Evolutionary conservation across 2,888 invertebrate genomes (phyloP), one percentile per base, ranked within the genome.

Genomic region (Frankliniella fusca): DNA sequence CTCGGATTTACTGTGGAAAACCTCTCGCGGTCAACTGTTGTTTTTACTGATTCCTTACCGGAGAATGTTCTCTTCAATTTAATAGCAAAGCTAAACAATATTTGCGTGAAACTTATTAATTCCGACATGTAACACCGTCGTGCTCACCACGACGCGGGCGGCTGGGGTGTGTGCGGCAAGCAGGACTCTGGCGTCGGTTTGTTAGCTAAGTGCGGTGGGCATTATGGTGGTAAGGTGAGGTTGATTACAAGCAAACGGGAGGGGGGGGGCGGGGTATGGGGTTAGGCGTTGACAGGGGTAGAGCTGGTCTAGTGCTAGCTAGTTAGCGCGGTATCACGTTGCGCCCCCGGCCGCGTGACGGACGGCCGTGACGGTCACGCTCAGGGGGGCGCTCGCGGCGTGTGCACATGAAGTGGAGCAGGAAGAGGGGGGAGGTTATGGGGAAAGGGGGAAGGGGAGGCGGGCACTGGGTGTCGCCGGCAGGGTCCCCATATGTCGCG

Each of bases 401-500:
- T 61, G 61, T 61, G n/a, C 61, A 61, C 61, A 61, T 15, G 15
- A 61, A 18, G 54, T 12, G 54, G 3, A 15, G 54, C 9, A 65
- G 65, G 65, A 65, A 65, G 65, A 9, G 65, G 54, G 54, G 65
- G 70, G 23, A n/a, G n/a, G 65, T n/a, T n/a, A 3, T 20, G n/a
- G 65, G 65, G 23, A 7, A 65, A 65, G 7, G 65, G 70, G 23
- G 70, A 23, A 27, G 70, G 70, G 70, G 23, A 27, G 70, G 27
- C 27, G 23, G 27, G 27, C 12, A 27, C 11, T 27, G 70, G 27
- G 70, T 76, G 70, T 27, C 10, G 70, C 70, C 27, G 11, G 70
- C 70, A 76, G 70, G 70, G 70, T 27, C 70, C 70, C 70, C 70
- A 76, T 76, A 76, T 76, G 70, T 76, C 70, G 70, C 70, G 70